Percentiles rank a stretch among this genome's conserved stretches.
Evolutionary conservation across 2,888 invertebrate genomes (phyloP).

Genomic region (Glomeris marginata): DNA sequence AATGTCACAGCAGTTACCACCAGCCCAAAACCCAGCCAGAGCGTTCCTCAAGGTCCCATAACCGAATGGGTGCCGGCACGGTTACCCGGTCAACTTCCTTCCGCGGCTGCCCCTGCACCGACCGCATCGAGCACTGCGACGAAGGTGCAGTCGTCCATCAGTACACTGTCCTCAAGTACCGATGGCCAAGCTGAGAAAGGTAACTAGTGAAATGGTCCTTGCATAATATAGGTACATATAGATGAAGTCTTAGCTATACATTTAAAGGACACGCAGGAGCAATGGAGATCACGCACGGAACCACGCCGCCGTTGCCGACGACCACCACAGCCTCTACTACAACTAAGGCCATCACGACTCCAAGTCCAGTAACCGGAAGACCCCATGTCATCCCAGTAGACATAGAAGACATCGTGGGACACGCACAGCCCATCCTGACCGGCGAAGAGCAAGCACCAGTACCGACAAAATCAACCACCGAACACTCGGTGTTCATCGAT

Average conservation of each 20-base stretch:
- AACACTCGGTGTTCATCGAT: conserved; percentile 80
- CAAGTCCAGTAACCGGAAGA: conserved; percentile 27
- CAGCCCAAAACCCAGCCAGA: not conserved
- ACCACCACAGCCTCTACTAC: not conserved
- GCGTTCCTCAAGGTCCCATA: conserved; percentile 16
- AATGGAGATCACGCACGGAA: not conserved
- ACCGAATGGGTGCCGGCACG: conserved; percentile 19
- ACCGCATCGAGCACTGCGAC: too few relatives aligned
- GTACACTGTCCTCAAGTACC: too few relatives aligned
- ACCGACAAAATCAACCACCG: conserved; percentile 22
- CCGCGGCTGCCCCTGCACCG: too few relatives aligned
- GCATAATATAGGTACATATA: too few relatives aligned
- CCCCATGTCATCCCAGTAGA: conserved; percentile 44
- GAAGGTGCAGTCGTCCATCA: too few relatives aligned
- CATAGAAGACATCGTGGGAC: conserved; percentile 38
- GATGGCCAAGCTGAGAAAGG: too few relatives aligned
- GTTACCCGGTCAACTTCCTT: not conserved
- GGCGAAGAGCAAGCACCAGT: conserved; percentile 1
- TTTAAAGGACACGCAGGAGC: not conserved
- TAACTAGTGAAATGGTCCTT: too few relatives aligned
- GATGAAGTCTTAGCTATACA: too few relatives aligned
- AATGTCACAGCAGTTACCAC: not conserved
- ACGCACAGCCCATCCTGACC: not conserved
- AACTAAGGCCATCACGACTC: conserved; percentile 1
- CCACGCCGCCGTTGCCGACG: not conserved